phyloP scores from a whole-genome alignment of 2,888 invertebrate species.

The Thereva unica region DNA sequence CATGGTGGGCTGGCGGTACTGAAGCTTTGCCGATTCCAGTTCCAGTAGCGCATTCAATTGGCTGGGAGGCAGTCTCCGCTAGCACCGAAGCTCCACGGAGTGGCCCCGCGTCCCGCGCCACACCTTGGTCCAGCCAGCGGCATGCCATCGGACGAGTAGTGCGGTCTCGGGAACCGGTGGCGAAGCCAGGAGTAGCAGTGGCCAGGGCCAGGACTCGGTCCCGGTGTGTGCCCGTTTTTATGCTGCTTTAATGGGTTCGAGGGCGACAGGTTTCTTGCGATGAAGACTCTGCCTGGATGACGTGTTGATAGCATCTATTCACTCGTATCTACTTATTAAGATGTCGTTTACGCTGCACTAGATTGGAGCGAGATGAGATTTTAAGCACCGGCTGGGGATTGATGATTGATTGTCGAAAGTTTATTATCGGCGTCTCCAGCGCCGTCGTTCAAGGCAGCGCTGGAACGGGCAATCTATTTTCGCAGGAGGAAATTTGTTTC shows the following conservation, averaged over 20 bases:
- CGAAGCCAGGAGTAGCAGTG: neutral
- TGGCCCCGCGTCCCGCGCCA: neutral
- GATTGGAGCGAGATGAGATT: neutral
- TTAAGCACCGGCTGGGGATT: neutral
- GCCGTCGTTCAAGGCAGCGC: too few species aligned
- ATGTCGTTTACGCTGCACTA: slow-evolving; percentile 9
- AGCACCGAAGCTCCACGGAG: neutral
- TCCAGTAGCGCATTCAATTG: slow-evolving; percentile 32
- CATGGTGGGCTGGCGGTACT: slow-evolving; percentile 20
- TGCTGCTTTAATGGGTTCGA: slow-evolving; percentile 26
- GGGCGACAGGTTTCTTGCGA: slow-evolving; percentile 30
- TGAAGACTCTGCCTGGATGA: slow-evolving; percentile 9
- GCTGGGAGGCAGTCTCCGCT: slow-evolving; percentile 10
- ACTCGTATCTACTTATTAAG: slow-evolving; percentile 17
- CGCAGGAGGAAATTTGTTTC: too few species aligned
- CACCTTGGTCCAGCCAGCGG: slow-evolving; percentile 2
- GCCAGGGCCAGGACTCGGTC: neutral
- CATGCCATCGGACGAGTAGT: neutral
- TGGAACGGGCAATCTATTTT: too few species aligned
- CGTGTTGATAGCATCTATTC: slow-evolving; percentile 19
- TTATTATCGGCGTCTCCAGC: neutral
- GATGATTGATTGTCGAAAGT: slow-evolving; percentile 7
- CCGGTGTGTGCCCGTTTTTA: slow-evolving; percentile 16
- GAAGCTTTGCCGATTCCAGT: neutral
- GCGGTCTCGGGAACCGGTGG: neutral